Conservation (phyloP, 2,888 invertebrate species). For the Clepsis dumicolana region DNA sequence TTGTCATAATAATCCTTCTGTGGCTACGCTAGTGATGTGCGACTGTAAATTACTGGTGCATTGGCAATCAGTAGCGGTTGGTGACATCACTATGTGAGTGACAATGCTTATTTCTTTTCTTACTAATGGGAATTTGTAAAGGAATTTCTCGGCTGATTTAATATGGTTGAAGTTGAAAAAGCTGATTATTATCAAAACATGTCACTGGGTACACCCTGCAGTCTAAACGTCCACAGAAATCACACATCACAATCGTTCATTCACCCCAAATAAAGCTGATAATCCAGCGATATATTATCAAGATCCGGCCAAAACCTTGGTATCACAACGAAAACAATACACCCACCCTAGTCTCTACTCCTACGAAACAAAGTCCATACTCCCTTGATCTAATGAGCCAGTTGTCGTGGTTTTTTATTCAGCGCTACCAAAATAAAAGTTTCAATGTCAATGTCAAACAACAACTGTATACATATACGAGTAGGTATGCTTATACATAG, state of each 20-base stretch:
- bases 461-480: slow-evolving; percentile 29
- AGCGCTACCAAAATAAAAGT: slow-evolving; percentile 34
- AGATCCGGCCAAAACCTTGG: slow-evolving; percentile 30
- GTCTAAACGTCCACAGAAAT: background rate
- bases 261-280: slow-evolving; percentile 37
- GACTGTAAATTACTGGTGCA: background rate
- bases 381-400: background rate
- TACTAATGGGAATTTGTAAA: too few relatives aligned
- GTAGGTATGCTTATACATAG: background rate
- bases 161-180: too few relatives aligned
- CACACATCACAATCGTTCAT: slow-evolving; percentile 33
- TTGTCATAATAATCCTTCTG: background rate
- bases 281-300: slow-evolving; percentile 37
- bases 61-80: background rate
- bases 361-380: background rate
- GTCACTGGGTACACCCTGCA: background rate
- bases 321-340: background rate
- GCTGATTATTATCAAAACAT: too few relatives aligned
- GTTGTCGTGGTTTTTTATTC: background rate
- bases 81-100: background rate
- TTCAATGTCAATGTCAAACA: slow-evolving; percentile 42
- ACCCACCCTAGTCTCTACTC: background rate
- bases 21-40: background rate
- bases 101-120: too few relatives aligned
- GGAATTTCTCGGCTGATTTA: too few relatives aligned